Evolutionary conservation across 2,888 invertebrate genomes (phyloP).

Genomic region (Colletes collaris): DNA sequence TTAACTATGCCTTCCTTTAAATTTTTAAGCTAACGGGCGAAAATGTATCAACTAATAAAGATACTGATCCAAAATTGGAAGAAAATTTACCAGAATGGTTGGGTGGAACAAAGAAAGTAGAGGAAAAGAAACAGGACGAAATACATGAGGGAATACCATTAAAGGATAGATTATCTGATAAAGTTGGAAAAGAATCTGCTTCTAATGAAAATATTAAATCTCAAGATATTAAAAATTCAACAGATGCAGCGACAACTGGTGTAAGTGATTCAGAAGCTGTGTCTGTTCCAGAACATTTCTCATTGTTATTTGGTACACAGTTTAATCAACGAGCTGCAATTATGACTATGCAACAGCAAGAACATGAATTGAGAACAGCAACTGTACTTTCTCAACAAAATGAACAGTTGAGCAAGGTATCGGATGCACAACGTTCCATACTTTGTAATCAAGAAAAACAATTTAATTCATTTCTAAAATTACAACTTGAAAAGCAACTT

Average conservation of each 20-base stretch:
- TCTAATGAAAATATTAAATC: conserved; percentile 26
- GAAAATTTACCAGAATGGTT: conserved; percentile 80
- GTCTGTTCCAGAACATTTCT: conserved; percentile 54
- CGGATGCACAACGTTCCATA: conserved; percentile 71
- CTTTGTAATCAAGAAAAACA: conserved; percentile 75
- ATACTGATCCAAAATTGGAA: conserved; percentile 25
- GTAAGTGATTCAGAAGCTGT: conserved; percentile 20
- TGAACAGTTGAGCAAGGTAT: conserved; percentile 71
- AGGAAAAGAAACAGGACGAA: conserved; percentile 52
- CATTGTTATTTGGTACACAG: conserved; percentile 71
- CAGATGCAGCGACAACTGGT: not conserved
- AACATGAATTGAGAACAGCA: conserved; percentile 74
- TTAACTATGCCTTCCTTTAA: not conserved
- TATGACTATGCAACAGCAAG: conserved; percentile 77
- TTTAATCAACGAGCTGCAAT: conserved; percentile 76
- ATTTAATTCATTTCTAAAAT: conserved; percentile 74
- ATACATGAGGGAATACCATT: conserved; percentile 35
- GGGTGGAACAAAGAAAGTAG: conserved; percentile 68
- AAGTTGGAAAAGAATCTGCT: conserved; percentile 13
- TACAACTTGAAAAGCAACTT: conserved; percentile 76
- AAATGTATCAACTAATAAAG: conserved; percentile 16
- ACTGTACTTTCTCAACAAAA: conserved; percentile 75
- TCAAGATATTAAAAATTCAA: not conserved
- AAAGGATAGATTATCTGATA: conserved; percentile 14
- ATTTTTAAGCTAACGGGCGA: conserved; percentile 42